Base-by-base conservation (phyloP, 1,140 invertebrate genomes). In the Pararge aegeria region DNA sequence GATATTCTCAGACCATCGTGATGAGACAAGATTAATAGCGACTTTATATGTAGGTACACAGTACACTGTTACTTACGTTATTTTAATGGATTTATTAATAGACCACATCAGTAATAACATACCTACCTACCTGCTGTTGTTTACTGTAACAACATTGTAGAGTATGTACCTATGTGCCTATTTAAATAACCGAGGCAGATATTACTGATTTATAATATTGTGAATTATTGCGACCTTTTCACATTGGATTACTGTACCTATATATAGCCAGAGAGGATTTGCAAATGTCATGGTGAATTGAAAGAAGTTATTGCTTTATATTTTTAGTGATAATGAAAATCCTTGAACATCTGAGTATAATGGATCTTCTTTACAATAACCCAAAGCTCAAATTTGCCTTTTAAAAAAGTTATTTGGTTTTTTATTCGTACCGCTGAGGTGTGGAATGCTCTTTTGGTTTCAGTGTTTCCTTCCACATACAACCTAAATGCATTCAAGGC, bases 61-160 rank as follows among this genome's bases (percentile, higher is more conserved):
- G 5, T 27, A 42, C 16, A 19, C 15, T 19, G 42, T 46, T 19
- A 42, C 13, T 15, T n/a, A 20, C 42, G 42, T 20, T 46, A 46
- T 46, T 46, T 19, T 20, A 46, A 46, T 46, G 42, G 42, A 46
- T 46, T 46, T 46, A 46, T 46, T 46, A 46, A 20, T 46, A 46
- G 42, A 46, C 42, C 7, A 0, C 18, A 10, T 20, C 19, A 12
- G 42, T 20, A 7, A 46, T 46, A 1, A 34, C n/a, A n/a, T n/a
- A n/a, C n/a, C n/a, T n/a, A 10, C 7, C 7, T 46, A 46, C 2
- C 4, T 20, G 13, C 7, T 20, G 1, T 42, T 5, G 34, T 37
- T 2, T 13, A 2, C 9, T 42, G 2, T 1, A 16, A 42, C 38
- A 42, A 42, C 16, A 18, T 42, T 42, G 38, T 2, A 24, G 3